phyloP scores from a whole-genome alignment of 1,140 invertebrate genomes.

The Ganaspis sp. region DNA sequence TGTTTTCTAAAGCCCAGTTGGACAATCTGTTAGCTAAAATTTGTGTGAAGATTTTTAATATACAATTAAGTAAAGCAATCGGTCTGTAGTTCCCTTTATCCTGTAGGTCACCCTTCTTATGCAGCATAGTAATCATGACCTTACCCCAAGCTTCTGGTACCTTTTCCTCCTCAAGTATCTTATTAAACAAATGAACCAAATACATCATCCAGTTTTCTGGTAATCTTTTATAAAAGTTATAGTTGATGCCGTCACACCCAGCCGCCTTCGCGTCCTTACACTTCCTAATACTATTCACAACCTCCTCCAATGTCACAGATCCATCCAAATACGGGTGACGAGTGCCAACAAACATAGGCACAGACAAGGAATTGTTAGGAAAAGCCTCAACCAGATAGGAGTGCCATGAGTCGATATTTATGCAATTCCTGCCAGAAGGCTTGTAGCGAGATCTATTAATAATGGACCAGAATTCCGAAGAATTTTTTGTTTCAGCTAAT shows the following conservation, averaged over 20 bases:
- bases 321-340: not conserved
- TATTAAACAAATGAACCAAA: slow-evolving; percentile 32
- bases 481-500: too few relatives aligned
- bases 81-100: slow-evolving; percentile 40
- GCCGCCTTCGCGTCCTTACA: not conserved
- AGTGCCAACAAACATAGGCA: too few relatives aligned
- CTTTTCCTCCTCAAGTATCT: slow-evolving; percentile 25
- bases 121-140: slow-evolving; percentile 20
- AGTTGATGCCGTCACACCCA: not conserved
- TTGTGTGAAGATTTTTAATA: not conserved
- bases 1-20: not conserved
- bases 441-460: too few relatives aligned
- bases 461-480: too few relatives aligned
- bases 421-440: too few relatives aligned
- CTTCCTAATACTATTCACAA: not conserved
- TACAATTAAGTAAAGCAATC: slow-evolving; percentile 23
- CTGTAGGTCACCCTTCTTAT: slow-evolving; percentile 37
- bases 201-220: slow-evolving; percentile 29
- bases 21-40: not conserved
- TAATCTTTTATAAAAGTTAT: slow-evolving; percentile 37
- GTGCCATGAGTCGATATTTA: too few relatives aligned
- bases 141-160: slow-evolving; percentile 34
- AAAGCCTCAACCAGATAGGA: too few relatives aligned
- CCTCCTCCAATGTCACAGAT: not conserved
- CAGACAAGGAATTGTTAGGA: too few relatives aligned